Conservation (phyloP, 2,113 vertebrate species). For the Oxyura jamaicensis region DNA sequence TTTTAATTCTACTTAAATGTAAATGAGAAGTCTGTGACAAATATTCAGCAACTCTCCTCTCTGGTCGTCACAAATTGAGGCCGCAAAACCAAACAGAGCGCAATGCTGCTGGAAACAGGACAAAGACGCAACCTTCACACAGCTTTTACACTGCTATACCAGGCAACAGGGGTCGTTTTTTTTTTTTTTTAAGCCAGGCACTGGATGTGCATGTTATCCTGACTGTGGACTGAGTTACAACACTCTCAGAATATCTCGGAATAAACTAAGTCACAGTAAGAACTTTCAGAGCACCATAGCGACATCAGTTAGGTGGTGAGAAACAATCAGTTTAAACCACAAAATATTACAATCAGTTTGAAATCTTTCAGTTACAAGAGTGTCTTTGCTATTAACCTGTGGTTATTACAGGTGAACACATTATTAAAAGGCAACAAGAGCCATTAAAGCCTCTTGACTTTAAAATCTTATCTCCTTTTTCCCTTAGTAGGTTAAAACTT, state of each 20-base stretch:
- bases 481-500: not conserved
- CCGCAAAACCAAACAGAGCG: fast-evolving
- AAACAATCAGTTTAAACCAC: not conserved
- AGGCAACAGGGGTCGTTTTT: not conserved
- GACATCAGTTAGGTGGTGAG: not conserved
- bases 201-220: fast-evolving
- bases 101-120: not conserved
- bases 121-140: not conserved
- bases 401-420: not conserved
- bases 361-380: not conserved
- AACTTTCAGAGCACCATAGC: not conserved
- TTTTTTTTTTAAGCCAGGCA: not conserved
- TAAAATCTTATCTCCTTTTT: not conserved
- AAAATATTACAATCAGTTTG: not conserved
- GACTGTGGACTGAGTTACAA: not conserved
- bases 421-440: not conserved
- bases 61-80: not conserved
- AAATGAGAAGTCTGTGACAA: not conserved
- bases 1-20: not conserved
- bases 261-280: not conserved
- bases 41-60: not conserved
- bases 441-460: not conserved
- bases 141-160: not conserved
- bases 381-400: not conserved
- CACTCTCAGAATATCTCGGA: not conserved